These are phyloP conservation scores for Gymnobelideus leadbeateri DNA, from an alignment of 2,113 vertebrate genomes.

Conservation along the genomic window DNA sequence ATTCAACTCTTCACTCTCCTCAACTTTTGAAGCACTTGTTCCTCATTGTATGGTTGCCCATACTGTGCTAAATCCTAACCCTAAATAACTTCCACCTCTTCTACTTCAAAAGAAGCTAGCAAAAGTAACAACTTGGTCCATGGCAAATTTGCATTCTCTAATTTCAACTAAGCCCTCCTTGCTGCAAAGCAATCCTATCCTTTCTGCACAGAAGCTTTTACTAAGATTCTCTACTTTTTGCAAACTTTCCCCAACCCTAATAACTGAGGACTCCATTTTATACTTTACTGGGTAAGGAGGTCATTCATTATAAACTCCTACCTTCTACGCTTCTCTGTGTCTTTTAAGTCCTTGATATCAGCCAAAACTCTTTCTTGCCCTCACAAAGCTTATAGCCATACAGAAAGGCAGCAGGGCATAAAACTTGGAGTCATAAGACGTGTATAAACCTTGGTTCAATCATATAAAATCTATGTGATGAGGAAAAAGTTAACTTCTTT, in stretches of 20 bases:
- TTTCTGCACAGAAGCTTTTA: neutral
- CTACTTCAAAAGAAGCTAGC: neutral
- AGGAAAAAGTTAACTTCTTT: neutral
- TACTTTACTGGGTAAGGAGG: neutral
- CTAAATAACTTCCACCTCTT: neutral
- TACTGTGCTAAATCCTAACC: neutral
- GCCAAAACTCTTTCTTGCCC: neutral
- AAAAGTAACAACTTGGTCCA: neutral
- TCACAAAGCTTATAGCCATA: neutral
- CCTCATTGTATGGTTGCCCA: neutral
- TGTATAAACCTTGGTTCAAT: neutral
- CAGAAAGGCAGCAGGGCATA: neutral
- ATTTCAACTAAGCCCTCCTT: neutral
- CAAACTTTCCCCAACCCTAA: neutral
- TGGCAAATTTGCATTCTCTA: neutral
- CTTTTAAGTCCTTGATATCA: neutral
- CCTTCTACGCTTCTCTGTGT: neutral
- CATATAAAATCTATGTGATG: neutral
- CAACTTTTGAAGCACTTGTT: neutral
- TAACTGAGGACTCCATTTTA: neutral
- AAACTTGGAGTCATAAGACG: neutral
- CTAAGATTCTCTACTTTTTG: neutral
- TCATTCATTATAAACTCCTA: neutral
- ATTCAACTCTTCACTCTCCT: neutral
- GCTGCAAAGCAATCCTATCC: neutral